phyloP scores from a whole-genome alignment of 1,140 invertebrate species.

The Cotesia typhae region DNA sequence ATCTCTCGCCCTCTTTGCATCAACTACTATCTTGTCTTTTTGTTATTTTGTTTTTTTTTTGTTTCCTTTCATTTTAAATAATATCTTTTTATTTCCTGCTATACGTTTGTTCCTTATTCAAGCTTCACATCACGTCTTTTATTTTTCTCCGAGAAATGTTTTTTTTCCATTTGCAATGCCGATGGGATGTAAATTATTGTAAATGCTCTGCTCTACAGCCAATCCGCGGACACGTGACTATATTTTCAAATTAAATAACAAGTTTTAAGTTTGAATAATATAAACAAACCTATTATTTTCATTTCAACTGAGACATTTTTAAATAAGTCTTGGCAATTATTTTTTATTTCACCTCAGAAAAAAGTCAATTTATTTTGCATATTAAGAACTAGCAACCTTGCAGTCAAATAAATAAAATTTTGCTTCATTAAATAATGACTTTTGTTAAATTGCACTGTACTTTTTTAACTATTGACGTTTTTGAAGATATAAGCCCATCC shows the following conservation, averaged over 20 bases:
- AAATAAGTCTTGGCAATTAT: no score
- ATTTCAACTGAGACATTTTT: no score
- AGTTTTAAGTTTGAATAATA: no score
- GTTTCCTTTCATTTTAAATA: neutral
- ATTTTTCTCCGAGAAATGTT: neutral
- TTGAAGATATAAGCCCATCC: no score
- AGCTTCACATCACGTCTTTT: neutral
- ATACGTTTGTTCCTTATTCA: neutral
- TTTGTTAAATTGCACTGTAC: no score
- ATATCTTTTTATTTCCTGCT: neutral
- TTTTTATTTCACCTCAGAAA: no score
- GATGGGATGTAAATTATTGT: conserved; percentile 28
- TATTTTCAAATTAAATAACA: neutral
- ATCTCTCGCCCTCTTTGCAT: neutral
- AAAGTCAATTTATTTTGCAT: no score
- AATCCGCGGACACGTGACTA: neutral
- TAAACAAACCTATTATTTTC: no score
- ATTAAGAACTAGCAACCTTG: no score
- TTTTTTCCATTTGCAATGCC: conserved; percentile 28
- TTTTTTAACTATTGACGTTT: no score
- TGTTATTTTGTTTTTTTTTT: neutral
- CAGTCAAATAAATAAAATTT: no score
- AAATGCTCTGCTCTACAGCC: conserved; percentile 5
- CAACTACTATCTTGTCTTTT: neutral
- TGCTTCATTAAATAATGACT: no score